Percentiles rank a stretch among this genome's conserved stretches.
phyloP scores from a whole-genome alignment of 2,888 invertebrate genomes.

The Arrhopalites spinosus region DNA sequence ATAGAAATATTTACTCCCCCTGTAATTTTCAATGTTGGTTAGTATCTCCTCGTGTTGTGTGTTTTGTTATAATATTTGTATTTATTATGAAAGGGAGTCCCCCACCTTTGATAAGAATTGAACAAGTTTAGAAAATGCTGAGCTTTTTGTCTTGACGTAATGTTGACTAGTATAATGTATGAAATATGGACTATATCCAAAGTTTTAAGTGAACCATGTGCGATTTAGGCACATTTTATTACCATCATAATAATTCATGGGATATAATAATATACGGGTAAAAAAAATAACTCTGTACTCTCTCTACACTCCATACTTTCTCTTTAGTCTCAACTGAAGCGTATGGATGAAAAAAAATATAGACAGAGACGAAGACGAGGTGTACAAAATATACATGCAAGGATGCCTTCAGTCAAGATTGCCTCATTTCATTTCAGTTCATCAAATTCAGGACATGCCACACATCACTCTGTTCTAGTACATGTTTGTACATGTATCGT shows the following conservation, averaged over 20 bases:
- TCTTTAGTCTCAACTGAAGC: neutral
- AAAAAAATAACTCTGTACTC: neutral
- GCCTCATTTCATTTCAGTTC: slow-evolving; percentile 28
- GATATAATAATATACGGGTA: neutral
- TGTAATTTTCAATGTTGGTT: neutral
- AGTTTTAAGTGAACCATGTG: slow-evolving; percentile 24
- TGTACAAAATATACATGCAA: slow-evolving; percentile 1
- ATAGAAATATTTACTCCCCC: no score
- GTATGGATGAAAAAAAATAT: slow-evolving; percentile 1
- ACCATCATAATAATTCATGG: slow-evolving; percentile 25
- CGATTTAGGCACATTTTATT: slow-evolving; percentile 22
- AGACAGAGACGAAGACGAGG: no score
- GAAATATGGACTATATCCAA: slow-evolving; percentile 8
- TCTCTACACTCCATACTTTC: neutral
- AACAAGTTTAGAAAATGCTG: neutral
- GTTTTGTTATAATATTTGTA: no score
- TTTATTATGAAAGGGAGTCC: neutral
- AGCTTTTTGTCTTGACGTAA: neutral
- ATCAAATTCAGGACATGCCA: slow-evolving; percentile 13
- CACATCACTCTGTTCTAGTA: neutral
- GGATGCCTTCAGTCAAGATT: slow-evolving; percentile 17
- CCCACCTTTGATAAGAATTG: neutral
- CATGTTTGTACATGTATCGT: neutral
- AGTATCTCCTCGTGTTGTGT: no score
- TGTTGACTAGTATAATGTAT: neutral